Evolutionary conservation across 2,888 invertebrate genomes (phyloP).

Genomic region (Oscheius sp.): DNA sequence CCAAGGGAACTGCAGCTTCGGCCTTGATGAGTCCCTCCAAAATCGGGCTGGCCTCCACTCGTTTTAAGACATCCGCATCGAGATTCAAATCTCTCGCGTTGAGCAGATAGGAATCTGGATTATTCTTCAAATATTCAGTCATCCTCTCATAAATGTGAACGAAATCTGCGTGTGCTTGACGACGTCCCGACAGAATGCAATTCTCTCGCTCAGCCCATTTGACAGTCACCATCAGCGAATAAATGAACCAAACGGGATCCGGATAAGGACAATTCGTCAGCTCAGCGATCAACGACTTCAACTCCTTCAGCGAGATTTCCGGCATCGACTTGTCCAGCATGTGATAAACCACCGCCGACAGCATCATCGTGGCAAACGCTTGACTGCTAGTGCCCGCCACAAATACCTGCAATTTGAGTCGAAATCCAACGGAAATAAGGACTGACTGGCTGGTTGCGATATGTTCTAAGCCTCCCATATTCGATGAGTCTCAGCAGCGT

Average conservation of each 20-base stretch:
- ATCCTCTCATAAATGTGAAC: not conserved
- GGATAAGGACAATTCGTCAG: not conserved
- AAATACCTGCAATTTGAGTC: not conserved
- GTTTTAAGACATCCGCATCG: not conserved
- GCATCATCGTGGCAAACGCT: not conserved
- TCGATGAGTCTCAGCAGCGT: not conserved
- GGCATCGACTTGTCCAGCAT: not conserved
- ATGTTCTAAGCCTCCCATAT: not conserved
- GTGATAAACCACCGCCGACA: constrained; percentile 2
- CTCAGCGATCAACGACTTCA: not conserved
- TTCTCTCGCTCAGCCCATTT: not conserved
- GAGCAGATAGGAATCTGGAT: not conserved
- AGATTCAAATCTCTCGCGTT: not conserved
- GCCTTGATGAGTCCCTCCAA: not conserved
- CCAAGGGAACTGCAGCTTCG: no score
- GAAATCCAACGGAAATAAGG: not conserved
- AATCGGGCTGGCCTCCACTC: not conserved
- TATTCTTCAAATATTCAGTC: not conserved
- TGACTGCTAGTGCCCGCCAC: not conserved
- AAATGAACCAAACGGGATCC: not conserved
- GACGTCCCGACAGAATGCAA: not conserved
- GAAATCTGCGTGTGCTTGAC: not conserved
- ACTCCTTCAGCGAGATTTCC: not conserved
- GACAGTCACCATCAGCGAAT: not conserved
- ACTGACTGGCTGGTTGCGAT: not conserved